Percentiles rank a stretch among this genome's conserved stretches.
Evolutionary conservation across 2,113 vertebrate species (phyloP).

Genomic region (Perca fluviatilis): DNA sequence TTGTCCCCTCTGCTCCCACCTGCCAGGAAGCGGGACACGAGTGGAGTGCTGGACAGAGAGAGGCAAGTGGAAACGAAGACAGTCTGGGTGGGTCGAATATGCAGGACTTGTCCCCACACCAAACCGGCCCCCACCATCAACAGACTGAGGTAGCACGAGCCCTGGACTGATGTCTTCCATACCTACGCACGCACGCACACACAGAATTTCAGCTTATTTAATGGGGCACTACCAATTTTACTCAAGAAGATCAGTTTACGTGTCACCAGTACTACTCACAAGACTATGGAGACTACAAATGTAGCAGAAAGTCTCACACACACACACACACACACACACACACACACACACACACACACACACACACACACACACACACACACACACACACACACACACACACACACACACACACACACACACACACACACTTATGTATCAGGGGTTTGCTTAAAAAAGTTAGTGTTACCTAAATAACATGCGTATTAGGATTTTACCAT

Average conservation of each 20-base stretch:
- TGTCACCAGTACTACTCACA: neutral
- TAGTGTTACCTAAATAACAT: neutral
- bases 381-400: neutral
- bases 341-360: neutral
- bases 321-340: neutral
- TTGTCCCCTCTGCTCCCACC: constrained; percentile 91
- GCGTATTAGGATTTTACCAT: neutral
- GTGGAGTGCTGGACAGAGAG: constrained; percentile 95
- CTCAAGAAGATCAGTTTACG: neutral
- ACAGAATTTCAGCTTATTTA: neutral
- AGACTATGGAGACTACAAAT: neutral
- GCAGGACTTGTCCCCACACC: constrained; percentile 93
- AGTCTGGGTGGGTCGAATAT: constrained; percentile 91
- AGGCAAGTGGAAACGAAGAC: constrained; percentile 96
- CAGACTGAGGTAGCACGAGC: constrained; percentile 91
- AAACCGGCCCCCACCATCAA: constrained; percentile 94
- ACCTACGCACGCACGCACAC: constrained; percentile 84
- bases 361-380: neutral
- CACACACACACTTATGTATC: neutral
- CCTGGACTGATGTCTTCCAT: constrained; percentile 96
- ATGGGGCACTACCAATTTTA: neutral
- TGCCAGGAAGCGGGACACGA: constrained; percentile 94
- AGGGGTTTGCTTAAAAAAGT: neutral
- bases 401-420: neutral
- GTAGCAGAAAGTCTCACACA: neutral